These are phyloP conservation scores for Eupeodes latifasciatus DNA, from an alignment of 2,888 invertebrate species.

Conservation along the genomic window DNA sequence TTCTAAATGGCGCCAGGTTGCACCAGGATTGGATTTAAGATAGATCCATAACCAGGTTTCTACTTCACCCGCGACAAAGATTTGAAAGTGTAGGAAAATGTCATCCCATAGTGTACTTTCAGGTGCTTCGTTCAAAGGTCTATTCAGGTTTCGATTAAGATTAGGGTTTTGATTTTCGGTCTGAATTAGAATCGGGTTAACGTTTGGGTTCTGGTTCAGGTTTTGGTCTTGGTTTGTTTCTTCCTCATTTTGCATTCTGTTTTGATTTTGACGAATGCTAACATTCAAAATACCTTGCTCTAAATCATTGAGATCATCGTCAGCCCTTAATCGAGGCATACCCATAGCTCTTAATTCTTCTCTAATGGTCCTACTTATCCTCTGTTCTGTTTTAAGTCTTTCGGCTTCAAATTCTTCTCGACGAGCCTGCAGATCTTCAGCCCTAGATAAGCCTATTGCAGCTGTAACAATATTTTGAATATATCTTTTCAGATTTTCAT, in stretches of 20 bases:
- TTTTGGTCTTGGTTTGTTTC: not conserved
- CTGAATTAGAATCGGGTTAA: not conserved
- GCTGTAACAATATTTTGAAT: too few relatives aligned
- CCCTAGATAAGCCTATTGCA: too few relatives aligned
- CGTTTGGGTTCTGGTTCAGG: not conserved
- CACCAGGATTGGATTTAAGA: too few relatives aligned
- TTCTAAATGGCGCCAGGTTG: too few relatives aligned
- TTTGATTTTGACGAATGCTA: not conserved
- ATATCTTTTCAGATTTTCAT: too few relatives aligned
- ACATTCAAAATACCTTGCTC: not conserved
- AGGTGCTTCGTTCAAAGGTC: not conserved
- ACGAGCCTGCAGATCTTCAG: not conserved
- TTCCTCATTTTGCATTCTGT: not conserved
- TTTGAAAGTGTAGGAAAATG: conserved; percentile 1
- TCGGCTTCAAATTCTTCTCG: conserved; percentile 4
- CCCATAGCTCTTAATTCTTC: not conserved
- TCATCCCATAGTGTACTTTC: conserved; percentile 15
- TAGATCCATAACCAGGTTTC: not conserved
- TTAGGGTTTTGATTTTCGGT: not conserved
- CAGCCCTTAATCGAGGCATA: not conserved
- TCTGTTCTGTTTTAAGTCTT: not conserved
- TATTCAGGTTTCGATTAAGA: not conserved
- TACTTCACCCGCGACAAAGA: not conserved
- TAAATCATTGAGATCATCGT: not conserved
- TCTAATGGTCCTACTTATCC: not conserved